phyloP scores from a whole-genome alignment of 2,888 invertebrate species.

The Rhyacophila evoluta region DNA sequence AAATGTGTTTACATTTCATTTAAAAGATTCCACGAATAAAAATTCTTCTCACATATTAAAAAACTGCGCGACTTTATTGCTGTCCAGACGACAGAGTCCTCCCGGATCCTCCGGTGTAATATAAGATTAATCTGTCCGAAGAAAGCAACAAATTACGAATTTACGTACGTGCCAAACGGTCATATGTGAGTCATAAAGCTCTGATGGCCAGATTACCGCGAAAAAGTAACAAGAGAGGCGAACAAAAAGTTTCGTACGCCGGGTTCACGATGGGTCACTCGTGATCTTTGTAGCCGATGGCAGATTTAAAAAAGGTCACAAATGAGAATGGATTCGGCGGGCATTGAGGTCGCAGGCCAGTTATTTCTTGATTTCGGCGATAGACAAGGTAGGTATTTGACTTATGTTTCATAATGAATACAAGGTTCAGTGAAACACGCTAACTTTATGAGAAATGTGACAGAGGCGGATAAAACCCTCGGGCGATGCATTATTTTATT shows the following conservation, averaged over 20 bases:
- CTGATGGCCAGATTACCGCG: slow-evolving; percentile 7
- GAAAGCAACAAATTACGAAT: not conserved
- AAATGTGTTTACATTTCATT: too few species aligned
- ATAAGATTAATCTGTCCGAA: not conserved
- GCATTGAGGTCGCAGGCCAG: slow-evolving; percentile 10
- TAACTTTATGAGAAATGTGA: not conserved
- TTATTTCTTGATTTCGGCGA: slow-evolving; percentile 23
- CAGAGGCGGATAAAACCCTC: not conserved
- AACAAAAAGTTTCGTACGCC: slow-evolving; percentile 15
- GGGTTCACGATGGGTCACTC: slow-evolving; percentile 30
- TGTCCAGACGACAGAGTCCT: too few species aligned
- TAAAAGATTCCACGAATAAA: too few species aligned
- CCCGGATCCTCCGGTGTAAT: too few species aligned
- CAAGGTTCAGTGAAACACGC: slow-evolving; percentile 2
- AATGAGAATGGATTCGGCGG: slow-evolving; percentile 11
- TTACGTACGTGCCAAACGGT: not conserved
- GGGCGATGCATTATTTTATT: too few species aligned
- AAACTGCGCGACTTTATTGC: too few species aligned
- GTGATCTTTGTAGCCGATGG: slow-evolving; percentile 33
- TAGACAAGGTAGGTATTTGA: slow-evolving; percentile 15
- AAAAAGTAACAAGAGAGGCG: slow-evolving; percentile 27
- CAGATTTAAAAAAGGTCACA: slow-evolving; percentile 37
- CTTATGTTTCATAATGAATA: slow-evolving; percentile 26
- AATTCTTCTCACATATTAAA: too few species aligned
- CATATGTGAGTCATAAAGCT: slow-evolving; percentile 22